These are phyloP conservation scores for Parasteatoda lunata DNA, from an alignment of 2,888 invertebrate species.

Conservation along the genomic window DNA sequence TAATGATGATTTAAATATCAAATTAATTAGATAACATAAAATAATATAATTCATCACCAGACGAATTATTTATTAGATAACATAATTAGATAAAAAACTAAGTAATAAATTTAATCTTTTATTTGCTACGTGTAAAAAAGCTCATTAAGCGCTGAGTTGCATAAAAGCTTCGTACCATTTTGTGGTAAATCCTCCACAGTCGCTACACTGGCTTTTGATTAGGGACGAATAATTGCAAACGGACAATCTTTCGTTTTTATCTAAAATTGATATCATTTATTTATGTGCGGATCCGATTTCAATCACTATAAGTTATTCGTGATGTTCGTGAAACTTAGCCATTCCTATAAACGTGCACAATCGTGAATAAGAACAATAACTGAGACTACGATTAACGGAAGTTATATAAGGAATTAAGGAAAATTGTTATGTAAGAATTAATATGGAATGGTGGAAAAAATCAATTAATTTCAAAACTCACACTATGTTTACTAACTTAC, in stretches of 20 bases:
- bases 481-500: slow-evolving; percentile 42
- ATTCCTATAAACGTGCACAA: not conserved
- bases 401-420: slow-evolving; percentile 12
- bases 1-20: too few species aligned
- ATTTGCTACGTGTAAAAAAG: too few species aligned
- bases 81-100: too few species aligned
- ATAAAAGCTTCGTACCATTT: slow-evolving; percentile 22
- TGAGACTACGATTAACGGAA: slow-evolving; percentile 32
- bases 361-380: not conserved
- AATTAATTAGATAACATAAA: too few species aligned
- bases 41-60: too few species aligned
- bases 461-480: not conserved
- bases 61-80: too few species aligned
- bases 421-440: not conserved
- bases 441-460: not conserved
- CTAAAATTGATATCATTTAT: not conserved
- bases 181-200: slow-evolving; percentile 63
- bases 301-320: not conserved
- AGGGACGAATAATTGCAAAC: slow-evolving; percentile 5
- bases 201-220: slow-evolving; percentile 42
- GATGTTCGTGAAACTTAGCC: not conserved
- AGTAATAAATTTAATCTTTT: too few species aligned
- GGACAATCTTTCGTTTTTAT: not conserved
- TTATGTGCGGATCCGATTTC: not conserved
- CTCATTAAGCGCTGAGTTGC: too few species aligned